These are phyloP conservation scores for Chaenodraco wilsoni DNA, from an alignment of 2,797 vertebrate genomes.

Conservation along the genomic window DNA sequence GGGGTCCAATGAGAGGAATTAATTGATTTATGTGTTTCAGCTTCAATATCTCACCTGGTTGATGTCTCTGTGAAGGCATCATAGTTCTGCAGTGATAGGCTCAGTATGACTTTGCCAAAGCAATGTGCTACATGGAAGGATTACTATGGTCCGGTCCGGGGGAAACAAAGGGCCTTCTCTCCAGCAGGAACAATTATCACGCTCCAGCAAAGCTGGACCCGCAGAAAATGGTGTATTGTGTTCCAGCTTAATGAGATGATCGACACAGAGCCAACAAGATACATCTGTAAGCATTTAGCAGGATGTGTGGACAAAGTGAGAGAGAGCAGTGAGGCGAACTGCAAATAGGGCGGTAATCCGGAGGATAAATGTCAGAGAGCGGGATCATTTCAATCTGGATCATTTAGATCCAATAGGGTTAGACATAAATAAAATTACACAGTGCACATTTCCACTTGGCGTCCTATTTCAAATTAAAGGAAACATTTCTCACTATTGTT, in stretches of 20 bases:
- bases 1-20: conserved; percentile 35
- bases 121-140: conserved; percentile 50
- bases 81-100: conserved; percentile 63
- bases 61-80: conserved; percentile 54
- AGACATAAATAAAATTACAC: not conserved
- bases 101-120: conserved; percentile 58
- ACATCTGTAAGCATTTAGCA: conserved; percentile 46
- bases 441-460: not conserved
- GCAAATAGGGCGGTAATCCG: conserved; percentile 31
- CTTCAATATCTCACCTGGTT: conserved; percentile 40
- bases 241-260: conserved; percentile 56
- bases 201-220: conserved; percentile 29
- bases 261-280: conserved; percentile 49
- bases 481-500: not conserved
- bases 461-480: no score
- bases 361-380: conserved; percentile 19
- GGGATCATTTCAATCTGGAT: conserved; percentile 10
- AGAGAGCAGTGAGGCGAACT: conserved; percentile 15
- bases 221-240: conserved; percentile 46
- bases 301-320: conserved; percentile 34
- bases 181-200: conserved; percentile 52
- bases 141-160: conserved; percentile 46
- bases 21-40: conserved; percentile 62
- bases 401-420: conserved; percentile 3
- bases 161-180: conserved; percentile 53